phyloP scores from a whole-genome alignment of 1,140 invertebrate species.

The Macrobrachium rosenbergii region DNA sequence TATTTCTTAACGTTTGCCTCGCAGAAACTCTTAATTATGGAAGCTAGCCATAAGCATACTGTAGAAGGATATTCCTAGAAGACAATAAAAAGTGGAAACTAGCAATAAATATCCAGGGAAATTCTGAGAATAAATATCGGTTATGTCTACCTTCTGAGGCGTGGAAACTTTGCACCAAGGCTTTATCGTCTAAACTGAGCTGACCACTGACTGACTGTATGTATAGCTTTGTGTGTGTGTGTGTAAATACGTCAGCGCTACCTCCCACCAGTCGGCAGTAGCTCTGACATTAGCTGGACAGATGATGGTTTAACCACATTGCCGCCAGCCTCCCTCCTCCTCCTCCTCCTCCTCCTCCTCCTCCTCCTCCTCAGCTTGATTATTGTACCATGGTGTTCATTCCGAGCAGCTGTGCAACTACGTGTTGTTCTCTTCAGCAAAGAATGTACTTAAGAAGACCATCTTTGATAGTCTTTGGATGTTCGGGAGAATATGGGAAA shows the following conservation, averaged over 20 bases:
- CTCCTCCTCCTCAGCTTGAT: background rate
- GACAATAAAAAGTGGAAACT: no score
- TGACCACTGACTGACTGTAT: conserved; percentile 1
- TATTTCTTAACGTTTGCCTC: no score
- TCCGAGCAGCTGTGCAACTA: no score
- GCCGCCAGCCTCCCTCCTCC: background rate
- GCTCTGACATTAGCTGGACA: background rate
- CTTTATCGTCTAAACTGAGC: background rate
- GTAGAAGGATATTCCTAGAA: no score
- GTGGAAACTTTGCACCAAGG: background rate
- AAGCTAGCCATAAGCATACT: no score
- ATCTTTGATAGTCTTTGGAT: background rate
- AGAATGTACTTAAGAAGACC: background rate
- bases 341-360: background rate
- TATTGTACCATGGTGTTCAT: background rate
- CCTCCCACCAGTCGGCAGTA: background rate
- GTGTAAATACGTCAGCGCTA: background rate
- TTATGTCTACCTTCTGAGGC: conserved; percentile 7
- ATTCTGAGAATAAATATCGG: no score
- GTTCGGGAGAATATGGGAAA: background rate
- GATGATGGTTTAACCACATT: background rate
- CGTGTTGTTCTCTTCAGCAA: background rate
- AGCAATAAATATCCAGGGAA: no score
- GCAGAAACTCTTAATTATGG: no score
- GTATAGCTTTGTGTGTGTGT: conserved; percentile 14